These are phyloP conservation scores for Abrostola triplasia DNA, from an alignment of 2,888 invertebrate species.

Conservation along the genomic window DNA sequence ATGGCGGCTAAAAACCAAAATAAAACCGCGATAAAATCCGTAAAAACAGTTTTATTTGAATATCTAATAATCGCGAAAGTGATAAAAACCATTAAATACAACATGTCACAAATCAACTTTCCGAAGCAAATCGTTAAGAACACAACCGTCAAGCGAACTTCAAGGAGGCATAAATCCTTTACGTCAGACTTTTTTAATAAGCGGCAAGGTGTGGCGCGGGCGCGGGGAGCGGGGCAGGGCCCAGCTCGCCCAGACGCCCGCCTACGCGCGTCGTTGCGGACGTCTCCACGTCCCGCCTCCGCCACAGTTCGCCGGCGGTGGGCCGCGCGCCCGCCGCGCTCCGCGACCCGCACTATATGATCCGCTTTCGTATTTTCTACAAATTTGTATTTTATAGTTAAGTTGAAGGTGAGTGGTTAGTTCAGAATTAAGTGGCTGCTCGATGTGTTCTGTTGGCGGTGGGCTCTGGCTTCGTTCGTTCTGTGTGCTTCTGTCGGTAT, in stretches of 20 bases:
- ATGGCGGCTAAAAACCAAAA: too few relatives aligned
- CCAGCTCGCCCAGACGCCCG: conserved; percentile 74
- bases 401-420: conserved; percentile 58
- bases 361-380: conserved; percentile 57
- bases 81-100: too few relatives aligned
- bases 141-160: conserved; percentile 48
- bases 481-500: conserved; percentile 17
- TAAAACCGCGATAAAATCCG: too few relatives aligned
- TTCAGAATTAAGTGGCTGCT: conserved; percentile 1
- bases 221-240: conserved; percentile 21
- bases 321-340: conserved; percentile 83
- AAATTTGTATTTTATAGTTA: conserved; percentile 51
- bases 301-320: conserved; percentile 85
- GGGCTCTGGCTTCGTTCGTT: not conserved
- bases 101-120: conserved; percentile 15
- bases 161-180: conserved; percentile 63
- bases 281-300: conserved; percentile 72
- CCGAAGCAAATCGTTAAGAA: conserved; percentile 47
- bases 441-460: conserved; percentile 14
- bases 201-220: conserved; percentile 63
- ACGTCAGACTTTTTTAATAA: conserved; percentile 65
- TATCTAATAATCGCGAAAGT: too few relatives aligned
- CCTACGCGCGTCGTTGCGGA: conserved; percentile 82
- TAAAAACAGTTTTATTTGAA: too few relatives aligned
- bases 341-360: conserved; percentile 33